phyloP scores from a whole-genome alignment of 2,888 invertebrate species.

The Polietes domitor region DNA sequence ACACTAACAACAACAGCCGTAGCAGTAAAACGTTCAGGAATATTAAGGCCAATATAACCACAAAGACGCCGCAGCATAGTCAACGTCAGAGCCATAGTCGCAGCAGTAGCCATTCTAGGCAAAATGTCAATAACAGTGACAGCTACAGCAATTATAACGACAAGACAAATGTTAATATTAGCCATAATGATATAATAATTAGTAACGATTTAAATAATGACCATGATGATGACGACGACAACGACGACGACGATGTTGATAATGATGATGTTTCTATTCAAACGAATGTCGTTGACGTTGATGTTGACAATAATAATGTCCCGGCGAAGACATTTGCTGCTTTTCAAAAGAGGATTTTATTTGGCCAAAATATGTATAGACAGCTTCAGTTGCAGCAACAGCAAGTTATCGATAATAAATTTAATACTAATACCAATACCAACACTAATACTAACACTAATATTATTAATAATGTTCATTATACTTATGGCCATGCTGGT shows the following conservation, averaged over 20 bases:
- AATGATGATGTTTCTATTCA: constrained; percentile 24
- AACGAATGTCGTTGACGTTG: constrained; percentile 31
- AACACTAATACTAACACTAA: constrained; percentile 67
- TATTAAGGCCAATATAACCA: constrained; percentile 52
- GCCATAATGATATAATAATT: constrained; percentile 28
- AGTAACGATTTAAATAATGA: constrained; percentile 27
- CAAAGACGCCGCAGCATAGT: too few relatives aligned
- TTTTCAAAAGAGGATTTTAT: constrained; percentile 13
- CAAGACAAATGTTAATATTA: constrained; percentile 25
- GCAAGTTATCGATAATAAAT: constrained; percentile 44
- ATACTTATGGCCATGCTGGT: constrained; percentile 55
- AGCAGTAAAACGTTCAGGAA: constrained; percentile 40
- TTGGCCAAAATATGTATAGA: constrained; percentile 43
- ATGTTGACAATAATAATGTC: constrained; percentile 1
- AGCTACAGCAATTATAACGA: not conserved
- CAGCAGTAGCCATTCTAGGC: not conserved
- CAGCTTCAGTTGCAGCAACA: constrained; percentile 59
- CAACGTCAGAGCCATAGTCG: constrained; percentile 17
- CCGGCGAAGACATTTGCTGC: constrained; percentile 7
- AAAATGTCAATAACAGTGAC: not conserved
- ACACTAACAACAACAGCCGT: constrained; percentile 60
- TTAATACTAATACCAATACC: constrained; percentile 63
- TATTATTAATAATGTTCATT: constrained; percentile 69
- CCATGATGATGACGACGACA: constrained; percentile 3
- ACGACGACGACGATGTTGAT: constrained; percentile 21